A percentile compares a stretch with the other conserved stretches of the same genome.
Conservation (phyloP, 2,888 invertebrate genomes). For the Deilephila elpenor region DNA sequence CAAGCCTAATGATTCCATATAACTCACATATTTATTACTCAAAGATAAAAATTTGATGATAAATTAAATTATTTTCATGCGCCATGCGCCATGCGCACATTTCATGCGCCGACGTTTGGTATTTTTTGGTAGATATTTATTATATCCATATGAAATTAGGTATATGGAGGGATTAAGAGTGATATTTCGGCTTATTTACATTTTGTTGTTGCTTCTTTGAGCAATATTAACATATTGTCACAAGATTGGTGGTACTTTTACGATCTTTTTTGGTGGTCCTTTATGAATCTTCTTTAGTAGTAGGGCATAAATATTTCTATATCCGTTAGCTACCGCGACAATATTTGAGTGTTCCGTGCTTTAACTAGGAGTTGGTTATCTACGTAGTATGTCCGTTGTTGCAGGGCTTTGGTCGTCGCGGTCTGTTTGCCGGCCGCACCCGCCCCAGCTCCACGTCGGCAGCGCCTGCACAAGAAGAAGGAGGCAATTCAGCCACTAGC, state of each 20-base stretch:
- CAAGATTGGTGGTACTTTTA: neutral
- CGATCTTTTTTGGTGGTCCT: neutral
- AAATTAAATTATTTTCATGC: neutral
- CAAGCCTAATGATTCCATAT: neutral
- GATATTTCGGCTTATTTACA: too few relatives aligned
- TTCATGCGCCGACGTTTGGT: neutral
- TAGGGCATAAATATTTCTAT: too few relatives aligned
- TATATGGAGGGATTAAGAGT: too few relatives aligned
- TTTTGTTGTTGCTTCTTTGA: too few relatives aligned
- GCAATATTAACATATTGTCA: neutral
- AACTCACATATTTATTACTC: neutral
- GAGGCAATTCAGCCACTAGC: constrained; percentile 56
- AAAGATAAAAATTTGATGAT: neutral
- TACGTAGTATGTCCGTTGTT: constrained; percentile 44
- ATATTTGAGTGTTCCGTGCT: neutral
- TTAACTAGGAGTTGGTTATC: constrained; percentile 30
- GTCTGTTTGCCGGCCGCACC: constrained; percentile 74
- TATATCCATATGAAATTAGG: too few relatives aligned
- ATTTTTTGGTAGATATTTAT: neutral
- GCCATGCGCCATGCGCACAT: neutral
- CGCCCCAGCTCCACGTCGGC: constrained; percentile 66
- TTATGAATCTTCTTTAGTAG: too few relatives aligned
- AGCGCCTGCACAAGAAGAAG: constrained; percentile 60
- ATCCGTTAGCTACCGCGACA: neutral
- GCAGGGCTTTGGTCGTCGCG: constrained; percentile 73